Conservation (phyloP, 2,888 invertebrate genomes). For the Arctia plantaginis region DNA sequence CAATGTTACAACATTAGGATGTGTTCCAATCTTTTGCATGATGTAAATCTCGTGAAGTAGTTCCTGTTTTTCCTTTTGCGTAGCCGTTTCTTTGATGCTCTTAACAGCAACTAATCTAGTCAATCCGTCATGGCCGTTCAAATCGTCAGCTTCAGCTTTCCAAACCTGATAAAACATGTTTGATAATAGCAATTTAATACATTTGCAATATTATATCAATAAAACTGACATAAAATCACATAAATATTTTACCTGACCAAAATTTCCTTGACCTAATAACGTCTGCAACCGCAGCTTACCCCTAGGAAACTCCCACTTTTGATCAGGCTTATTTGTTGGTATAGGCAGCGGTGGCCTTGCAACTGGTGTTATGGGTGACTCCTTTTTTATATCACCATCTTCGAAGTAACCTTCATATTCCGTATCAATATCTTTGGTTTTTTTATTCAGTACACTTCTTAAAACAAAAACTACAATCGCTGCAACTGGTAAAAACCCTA, state of each 20-base stretch:
- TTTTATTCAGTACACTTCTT: conserved; percentile 84
- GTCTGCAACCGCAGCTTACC: conserved; percentile 92
- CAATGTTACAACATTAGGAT: conserved; percentile 93
- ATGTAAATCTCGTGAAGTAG: conserved; percentile 90
- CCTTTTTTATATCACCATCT: conserved; percentile 84
- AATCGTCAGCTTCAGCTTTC: conserved; percentile 94
- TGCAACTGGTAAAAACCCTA: conserved; percentile 87
- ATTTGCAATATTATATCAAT: neutral
- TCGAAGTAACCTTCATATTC: conserved; percentile 88
- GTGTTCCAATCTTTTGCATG: conserved; percentile 93
- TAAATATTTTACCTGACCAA: conserved; percentile 88
- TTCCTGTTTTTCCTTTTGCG: conserved; percentile 92
- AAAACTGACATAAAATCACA: neutral
- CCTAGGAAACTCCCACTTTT: conserved; percentile 92
- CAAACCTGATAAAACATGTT: conserved; percentile 87
- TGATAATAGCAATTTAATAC: neutral
- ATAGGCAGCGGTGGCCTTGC: conserved; percentile 86
- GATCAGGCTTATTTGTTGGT: conserved; percentile 85
- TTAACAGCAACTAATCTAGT: conserved; percentile 95
- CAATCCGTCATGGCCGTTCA: conserved; percentile 91
- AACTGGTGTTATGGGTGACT: conserved; percentile 83
- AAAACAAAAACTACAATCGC: conserved; percentile 86
- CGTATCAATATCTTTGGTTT: conserved; percentile 84
- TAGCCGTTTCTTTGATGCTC: conserved; percentile 92
- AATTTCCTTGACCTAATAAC: conserved; percentile 93